phyloP scores from a whole-genome alignment of 2,888 invertebrate species.

The Drosophila anomalata region DNA sequence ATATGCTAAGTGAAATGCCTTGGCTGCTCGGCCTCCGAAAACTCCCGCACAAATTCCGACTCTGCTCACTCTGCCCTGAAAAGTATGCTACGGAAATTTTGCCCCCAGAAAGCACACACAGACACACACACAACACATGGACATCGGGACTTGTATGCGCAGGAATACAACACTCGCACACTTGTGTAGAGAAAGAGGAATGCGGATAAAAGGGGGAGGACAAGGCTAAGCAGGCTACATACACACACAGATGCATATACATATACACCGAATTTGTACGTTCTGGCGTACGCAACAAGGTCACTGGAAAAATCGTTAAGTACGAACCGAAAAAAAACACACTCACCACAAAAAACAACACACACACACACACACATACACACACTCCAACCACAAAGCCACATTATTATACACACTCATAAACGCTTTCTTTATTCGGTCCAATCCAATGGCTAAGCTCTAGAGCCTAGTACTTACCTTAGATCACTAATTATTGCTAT shows the following conservation, averaged over 20 bases:
- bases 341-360: conserved; percentile 28
- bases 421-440: background rate
- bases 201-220: conserved; percentile 37
- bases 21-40: conserved; percentile 5
- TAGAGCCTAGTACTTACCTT: background rate
- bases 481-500: conserved; percentile 23
- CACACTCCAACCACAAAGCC: conserved; percentile 30
- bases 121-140: background rate
- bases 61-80: conserved; percentile 49
- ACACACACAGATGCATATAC: conserved; percentile 38
- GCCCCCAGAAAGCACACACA: conserved; percentile 18
- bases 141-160: conserved; percentile 1
- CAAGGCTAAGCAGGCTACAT: conserved; percentile 61
- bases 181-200: conserved; percentile 18
- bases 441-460: background rate
- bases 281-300: conserved; percentile 83
- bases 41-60: conserved; percentile 40
- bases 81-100: conserved; percentile 59
- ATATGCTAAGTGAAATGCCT: conserved; percentile 43
- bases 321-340: conserved; percentile 53
- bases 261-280: conserved; percentile 49
- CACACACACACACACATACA: conserved; percentile 50
- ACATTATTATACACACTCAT: conserved; percentile 15
- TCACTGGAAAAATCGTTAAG: conserved; percentile 84
- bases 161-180: background rate